Conservation (phyloP, 2,113 vertebrate species). For the Ptilorrhoa leucosticta region DNA sequence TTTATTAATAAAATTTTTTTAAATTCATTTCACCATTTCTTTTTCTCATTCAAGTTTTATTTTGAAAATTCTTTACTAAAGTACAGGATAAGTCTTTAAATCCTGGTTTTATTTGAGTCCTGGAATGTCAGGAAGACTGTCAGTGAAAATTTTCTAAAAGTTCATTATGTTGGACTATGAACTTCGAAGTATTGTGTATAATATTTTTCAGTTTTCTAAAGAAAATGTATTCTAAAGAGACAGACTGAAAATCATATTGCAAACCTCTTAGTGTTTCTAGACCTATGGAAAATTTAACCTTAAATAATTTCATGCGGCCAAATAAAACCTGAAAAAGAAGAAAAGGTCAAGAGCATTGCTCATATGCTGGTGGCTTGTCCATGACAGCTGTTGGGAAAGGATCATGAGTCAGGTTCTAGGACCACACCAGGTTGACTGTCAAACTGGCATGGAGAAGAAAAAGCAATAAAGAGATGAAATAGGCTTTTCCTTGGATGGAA, state of each 20-base stretch:
- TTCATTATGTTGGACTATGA: background rate
- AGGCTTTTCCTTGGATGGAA: background rate
- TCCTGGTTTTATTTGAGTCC: background rate
- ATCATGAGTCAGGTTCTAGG: background rate
- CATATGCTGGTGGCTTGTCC: background rate
- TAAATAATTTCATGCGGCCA: background rate
- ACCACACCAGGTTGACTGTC: background rate
- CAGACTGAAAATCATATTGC: background rate
- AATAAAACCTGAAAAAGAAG: background rate
- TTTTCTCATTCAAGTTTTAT: background rate
- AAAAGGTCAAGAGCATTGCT: background rate
- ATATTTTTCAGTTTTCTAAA: background rate
- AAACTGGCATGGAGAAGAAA: background rate
- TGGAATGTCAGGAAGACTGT: background rate
- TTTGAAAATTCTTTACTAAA: background rate
- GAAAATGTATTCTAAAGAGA: background rate
- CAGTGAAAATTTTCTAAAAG: background rate
- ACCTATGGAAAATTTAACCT: background rate
- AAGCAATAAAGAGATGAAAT: background rate
- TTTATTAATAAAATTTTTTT: background rate
- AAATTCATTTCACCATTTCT: rapidly evolving
- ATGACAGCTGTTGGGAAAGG: background rate
- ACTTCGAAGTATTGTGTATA: background rate
- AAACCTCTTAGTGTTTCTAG: background rate
- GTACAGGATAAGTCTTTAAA: background rate